These are phyloP conservation scores for Bradypodion pumilum DNA, from an alignment of 2,797 vertebrate genomes.

Conservation along the genomic window DNA sequence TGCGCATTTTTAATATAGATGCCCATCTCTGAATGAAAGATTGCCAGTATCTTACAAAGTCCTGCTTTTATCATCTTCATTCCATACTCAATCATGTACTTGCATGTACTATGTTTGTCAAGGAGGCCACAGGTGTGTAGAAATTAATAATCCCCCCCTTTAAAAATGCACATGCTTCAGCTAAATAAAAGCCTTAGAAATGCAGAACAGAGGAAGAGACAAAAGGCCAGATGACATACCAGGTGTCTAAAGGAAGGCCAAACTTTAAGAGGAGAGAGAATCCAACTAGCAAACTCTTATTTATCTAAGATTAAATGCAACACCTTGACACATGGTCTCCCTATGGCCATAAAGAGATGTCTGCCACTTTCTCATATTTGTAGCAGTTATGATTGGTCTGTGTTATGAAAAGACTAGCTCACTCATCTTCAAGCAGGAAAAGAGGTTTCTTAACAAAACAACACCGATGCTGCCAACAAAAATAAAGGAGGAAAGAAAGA, in stretches of 20 bases:
- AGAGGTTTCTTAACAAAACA: neutral
- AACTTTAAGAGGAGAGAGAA: constrained; percentile 64
- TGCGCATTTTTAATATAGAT: neutral
- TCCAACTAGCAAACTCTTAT: constrained; percentile 70
- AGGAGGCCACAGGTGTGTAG: neutral
- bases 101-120: neutral
- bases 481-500: constrained; percentile 49
- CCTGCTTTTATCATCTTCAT: neutral
- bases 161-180: neutral
- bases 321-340: constrained; percentile 71
- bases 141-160: neutral
- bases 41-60: neutral
- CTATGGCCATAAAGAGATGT: constrained; percentile 51
- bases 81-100: neutral
- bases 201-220: constrained; percentile 51
- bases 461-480: neutral
- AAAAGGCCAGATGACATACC: constrained; percentile 33
- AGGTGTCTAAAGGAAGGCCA: constrained; percentile 42
- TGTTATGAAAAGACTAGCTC: constrained; percentile 62
- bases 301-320: constrained; percentile 69
- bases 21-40: neutral
- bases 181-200: constrained; percentile 25
- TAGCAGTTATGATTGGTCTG: constrained; percentile 56
- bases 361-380: constrained; percentile 52
- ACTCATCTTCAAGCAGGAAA: constrained; percentile 51